Percentiles rank a stretch among this genome's conserved stretches.
Conservation (phyloP, 2,113 vertebrate species). For the Cairina moschata region DNA sequence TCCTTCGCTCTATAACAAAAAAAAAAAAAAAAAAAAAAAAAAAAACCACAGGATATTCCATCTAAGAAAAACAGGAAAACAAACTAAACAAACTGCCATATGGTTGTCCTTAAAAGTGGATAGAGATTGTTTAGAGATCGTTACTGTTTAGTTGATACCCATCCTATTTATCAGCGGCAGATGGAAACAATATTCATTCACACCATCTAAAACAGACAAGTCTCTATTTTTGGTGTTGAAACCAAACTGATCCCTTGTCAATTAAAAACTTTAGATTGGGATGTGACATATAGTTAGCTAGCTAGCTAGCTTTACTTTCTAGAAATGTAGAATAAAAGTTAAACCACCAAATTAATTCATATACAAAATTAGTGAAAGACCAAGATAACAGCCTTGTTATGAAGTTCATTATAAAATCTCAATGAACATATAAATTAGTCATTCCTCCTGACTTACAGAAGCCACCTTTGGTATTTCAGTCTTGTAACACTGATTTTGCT, state of each 20-base stretch:
- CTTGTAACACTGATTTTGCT: neutral
- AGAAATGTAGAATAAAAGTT: neutral
- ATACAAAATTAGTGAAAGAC: neutral
- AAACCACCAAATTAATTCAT: neutral
- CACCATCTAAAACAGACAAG: neutral
- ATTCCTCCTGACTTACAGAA: neutral
- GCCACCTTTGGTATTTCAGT: neutral
- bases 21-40: neutral
- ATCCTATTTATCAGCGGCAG: neutral
- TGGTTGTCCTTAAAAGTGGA: slow-evolving; percentile 3
- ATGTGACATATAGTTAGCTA: neutral
- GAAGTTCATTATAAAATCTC: neutral
- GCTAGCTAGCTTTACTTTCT: neutral
- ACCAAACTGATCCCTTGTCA: neutral
- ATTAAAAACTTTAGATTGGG: neutral
- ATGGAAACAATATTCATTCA: neutral
- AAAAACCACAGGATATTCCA: neutral
- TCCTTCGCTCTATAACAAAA: neutral
- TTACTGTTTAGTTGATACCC: neutral
- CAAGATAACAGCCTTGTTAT: neutral
- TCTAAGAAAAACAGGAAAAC: neutral
- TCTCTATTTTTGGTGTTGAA: neutral
- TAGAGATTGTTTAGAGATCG: neutral
- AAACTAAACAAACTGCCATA: neutral
- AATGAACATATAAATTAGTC: neutral